Conservation (phyloP, 2,113 vertebrate species). For the Burhinus bistriatus region DNA sequence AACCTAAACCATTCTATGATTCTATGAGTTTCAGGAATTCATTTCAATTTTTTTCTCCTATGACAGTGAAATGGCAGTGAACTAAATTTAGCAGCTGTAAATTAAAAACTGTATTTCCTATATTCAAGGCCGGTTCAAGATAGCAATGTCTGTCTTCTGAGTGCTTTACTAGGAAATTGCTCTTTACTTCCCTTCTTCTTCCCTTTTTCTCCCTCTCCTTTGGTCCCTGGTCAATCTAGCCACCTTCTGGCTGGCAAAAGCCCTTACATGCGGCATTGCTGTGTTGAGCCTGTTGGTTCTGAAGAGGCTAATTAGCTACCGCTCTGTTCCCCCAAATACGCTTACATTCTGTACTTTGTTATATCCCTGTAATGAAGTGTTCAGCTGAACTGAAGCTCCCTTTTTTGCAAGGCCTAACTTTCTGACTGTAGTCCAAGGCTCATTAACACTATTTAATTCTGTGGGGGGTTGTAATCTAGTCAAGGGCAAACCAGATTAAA, state of each 20-base stretch:
- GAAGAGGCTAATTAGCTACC: not conserved
- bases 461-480: not conserved
- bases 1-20: too few species aligned
- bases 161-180: not conserved
- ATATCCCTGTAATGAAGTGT: not conserved
- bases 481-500: not conserved
- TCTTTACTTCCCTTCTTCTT: not conserved
- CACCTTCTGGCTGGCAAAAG: not conserved
- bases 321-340: not conserved
- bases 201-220: not conserved
- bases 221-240: not conserved
- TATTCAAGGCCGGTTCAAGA: not conserved
- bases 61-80: not conserved
- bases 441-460: not conserved
- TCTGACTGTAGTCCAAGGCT: not conserved
- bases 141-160: not conserved
- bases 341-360: not conserved
- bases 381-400: not conserved
- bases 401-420: not conserved
- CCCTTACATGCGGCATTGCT: not conserved
- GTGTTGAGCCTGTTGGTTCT: not conserved
- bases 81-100: not conserved
- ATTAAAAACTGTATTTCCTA: not conserved
- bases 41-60: not conserved
- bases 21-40: not conserved